These are phyloP conservation scores for Agonopterix alstromeriana DNA, from an alignment of 2,888 invertebrate species.

Conservation along the genomic window DNA sequence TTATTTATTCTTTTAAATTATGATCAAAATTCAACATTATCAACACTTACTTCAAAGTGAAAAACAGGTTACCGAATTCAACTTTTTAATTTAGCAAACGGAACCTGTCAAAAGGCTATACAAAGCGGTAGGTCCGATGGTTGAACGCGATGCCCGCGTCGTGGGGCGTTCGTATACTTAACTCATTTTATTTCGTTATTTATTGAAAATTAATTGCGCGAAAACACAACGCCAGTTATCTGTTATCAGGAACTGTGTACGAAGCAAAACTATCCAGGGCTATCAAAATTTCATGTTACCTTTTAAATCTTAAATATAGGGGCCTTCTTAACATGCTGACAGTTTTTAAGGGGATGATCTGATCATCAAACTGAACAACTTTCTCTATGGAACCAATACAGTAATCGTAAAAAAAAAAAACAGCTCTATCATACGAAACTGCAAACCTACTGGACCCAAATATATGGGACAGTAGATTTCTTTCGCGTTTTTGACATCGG, in stretches of 20 bases:
- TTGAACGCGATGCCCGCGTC: conserved; percentile 34
- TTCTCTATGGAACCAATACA: too few relatives aligned
- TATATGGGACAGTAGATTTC: too few relatives aligned
- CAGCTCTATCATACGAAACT: too few relatives aligned
- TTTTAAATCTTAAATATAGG: neutral
- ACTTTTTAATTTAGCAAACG: conserved; percentile 20
- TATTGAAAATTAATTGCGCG: conserved; percentile 64
- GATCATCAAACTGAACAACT: too few relatives aligned
- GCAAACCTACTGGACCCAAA: too few relatives aligned
- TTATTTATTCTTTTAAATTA: too few relatives aligned
- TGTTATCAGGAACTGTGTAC: conserved; percentile 28
- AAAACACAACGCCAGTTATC: conserved; percentile 37
- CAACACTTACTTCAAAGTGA: too few relatives aligned
- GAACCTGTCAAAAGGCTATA: conserved; percentile 29
- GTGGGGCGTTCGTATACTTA: conserved; percentile 36
- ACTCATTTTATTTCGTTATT: conserved; percentile 49
- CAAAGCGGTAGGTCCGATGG: conserved; percentile 46
- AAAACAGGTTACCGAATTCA: neutral
- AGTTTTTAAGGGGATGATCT: too few relatives aligned
- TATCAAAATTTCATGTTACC: neutral
- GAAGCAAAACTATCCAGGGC: conserved; percentile 9
- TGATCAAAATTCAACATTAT: too few relatives aligned
- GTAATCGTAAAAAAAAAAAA: too few relatives aligned
- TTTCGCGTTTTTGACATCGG: too few relatives aligned
- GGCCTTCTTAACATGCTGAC: too few relatives aligned